phyloP scores from a whole-genome alignment of 1,140 invertebrate species.

The Papilio aristodemus region DNA sequence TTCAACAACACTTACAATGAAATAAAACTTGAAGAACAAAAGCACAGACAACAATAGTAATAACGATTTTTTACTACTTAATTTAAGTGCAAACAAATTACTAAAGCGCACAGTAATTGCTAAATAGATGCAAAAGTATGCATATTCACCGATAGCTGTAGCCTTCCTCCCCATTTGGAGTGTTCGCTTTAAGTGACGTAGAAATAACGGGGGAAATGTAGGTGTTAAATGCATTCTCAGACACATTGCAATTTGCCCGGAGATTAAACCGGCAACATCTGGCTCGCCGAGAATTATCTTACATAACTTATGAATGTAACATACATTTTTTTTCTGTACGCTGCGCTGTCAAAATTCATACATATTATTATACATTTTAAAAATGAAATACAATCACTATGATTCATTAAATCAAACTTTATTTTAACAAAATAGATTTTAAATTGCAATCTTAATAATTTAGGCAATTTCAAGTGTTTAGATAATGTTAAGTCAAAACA shows the following conservation, averaged over 20 bases:
- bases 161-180: constrained; percentile 12
- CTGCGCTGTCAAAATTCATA: constrained; percentile 1
- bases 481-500: no score
- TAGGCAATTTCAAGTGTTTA: no score
- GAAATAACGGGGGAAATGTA: constrained; percentile 33
- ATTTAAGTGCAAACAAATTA: constrained; percentile 14
- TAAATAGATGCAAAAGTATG: constrained; percentile 28
- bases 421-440: no score
- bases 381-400: no score
- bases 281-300: constrained; percentile 25
- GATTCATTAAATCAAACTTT: no score
- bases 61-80: constrained; percentile 1
- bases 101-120: constrained; percentile 7
- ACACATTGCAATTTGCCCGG: constrained; percentile 34
- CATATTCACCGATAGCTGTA: constrained; percentile 22
- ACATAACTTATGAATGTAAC: constrained; percentile 26
- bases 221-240: constrained; percentile 35
- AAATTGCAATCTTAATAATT: no score
- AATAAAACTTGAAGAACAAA: background rate
- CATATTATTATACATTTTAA: background rate
- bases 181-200: constrained; percentile 27
- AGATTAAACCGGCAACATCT: constrained; percentile 34
- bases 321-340: constrained; percentile 6
- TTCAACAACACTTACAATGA: background rate
- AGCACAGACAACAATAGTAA: constrained; percentile 10